phyloP scores from a whole-genome alignment of 2,797 vertebrate genomes.

The Artibeus lituratus region DNA sequence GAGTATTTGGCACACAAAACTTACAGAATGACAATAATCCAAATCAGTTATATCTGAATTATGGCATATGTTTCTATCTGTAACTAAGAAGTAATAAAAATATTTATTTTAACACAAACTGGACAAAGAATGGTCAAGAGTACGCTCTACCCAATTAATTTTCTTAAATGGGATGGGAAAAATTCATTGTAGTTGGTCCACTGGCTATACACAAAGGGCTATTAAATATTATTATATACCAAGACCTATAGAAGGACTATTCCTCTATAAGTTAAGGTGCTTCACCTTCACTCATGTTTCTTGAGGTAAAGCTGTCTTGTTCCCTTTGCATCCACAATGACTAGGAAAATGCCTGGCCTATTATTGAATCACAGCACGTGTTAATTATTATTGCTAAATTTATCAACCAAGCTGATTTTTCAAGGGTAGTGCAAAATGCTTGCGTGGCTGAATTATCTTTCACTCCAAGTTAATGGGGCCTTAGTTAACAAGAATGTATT shows the following conservation, averaged over 20 bases:
- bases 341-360: background rate
- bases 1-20: background rate
- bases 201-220: background rate
- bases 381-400: background rate
- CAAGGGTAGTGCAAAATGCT: background rate
- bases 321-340: background rate
- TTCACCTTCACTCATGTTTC: background rate
- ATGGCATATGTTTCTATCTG: background rate
- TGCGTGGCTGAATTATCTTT: background rate
- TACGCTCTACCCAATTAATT: background rate
- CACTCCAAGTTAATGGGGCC: background rate
- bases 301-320: background rate
- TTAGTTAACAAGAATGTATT: background rate
- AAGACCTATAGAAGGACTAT: background rate
- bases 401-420: background rate
- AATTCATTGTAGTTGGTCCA: background rate
- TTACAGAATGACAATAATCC: background rate
- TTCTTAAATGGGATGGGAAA: background rate
- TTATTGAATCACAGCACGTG: background rate
- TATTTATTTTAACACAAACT: background rate
- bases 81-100: background rate
- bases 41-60: background rate
- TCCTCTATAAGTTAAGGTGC: background rate
- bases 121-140: background rate
- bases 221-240: background rate